Base-by-base conservation (phyloP, 2,888 invertebrate species). In the Exephanes ischioxanthus region DNA sequence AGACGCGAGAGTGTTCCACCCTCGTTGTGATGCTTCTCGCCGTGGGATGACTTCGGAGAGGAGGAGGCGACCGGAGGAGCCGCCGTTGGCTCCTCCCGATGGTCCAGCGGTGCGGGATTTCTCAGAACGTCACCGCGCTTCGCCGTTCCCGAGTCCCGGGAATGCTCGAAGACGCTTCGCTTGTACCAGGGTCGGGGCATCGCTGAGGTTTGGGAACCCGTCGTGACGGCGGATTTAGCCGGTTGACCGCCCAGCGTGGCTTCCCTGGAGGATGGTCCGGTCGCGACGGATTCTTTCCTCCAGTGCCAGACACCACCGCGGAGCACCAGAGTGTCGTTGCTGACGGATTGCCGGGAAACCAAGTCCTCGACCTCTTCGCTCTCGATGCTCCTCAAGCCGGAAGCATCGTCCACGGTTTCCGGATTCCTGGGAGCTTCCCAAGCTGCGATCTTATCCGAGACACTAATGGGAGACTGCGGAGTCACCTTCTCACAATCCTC, bases 151-250 rank as follows among this genome's bases (percentile, higher is more conserved):
- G 90, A 86, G 51, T 91, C 91, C 2, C 91, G 89, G 85, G 83
- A 94, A 89, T 89, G 94, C 94, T 91, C 96, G 93, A 90, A 91
- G 11, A 90, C 91, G 85, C 89, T 92, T 78, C 96, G 94, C 91
- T 96, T 96, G 91, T 96, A 96, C 96, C 96, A 96, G 16, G 96
- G 96, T 90, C 95, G 94, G 0, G 96, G 96, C 84, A 93, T 93
- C 3, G 90, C 90, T 30, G 89, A 83, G 61, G 81, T 88, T 75
- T 89, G 77, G 11, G 89, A 90, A 45, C 89, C 88, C 63, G 88
- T 84, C 72, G 85, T 55, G 61, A 82, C 71, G 71, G 78, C 66
- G 16, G 83, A 55, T 86, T 87, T 68, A 19, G 63, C 71, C 41
- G 71, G 78, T 48, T 77, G 81, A 53, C 51, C 48, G 53, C 58